Conservation (phyloP, 2,113 vertebrate genomes). For the Chaetodon auriga region DNA sequence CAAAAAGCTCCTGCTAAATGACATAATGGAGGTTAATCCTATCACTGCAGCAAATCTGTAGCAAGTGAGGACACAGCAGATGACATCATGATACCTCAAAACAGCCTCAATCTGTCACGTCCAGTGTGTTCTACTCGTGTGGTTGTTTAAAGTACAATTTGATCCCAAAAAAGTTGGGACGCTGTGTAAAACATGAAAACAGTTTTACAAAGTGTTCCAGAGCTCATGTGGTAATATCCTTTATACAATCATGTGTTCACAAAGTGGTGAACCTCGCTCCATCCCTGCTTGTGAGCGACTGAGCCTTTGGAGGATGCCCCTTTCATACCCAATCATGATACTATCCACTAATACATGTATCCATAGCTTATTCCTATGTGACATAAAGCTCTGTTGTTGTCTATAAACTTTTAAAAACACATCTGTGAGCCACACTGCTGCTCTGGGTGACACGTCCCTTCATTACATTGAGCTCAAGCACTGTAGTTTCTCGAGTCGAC, state of each 20-base stretch:
- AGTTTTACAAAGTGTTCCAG: too few relatives aligned
- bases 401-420: not conserved
- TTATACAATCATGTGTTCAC: too few relatives aligned
- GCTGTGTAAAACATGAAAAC: too few relatives aligned
- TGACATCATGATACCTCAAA: conserved; percentile 32
- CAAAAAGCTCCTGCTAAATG: conserved; percentile 12
- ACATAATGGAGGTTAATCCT: conserved; percentile 56
- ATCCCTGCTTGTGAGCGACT: too few relatives aligned
- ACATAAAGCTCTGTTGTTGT: conserved; percentile 1
- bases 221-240: too few relatives aligned
- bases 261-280: too few relatives aligned
- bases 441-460: too few relatives aligned
- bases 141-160: conserved; percentile 16
- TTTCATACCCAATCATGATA: too few relatives aligned
- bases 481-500: not conserved
- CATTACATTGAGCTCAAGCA: too few relatives aligned
- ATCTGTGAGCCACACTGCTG: not conserved
- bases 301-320: too few relatives aligned
- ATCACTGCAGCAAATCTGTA: conserved; percentile 40
- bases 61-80: conserved; percentile 51
- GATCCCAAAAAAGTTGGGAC: too few relatives aligned
- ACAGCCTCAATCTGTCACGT: conserved; percentile 43
- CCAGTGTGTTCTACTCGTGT: not conserved
- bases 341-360: too few relatives aligned
- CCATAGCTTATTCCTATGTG: not conserved